Percentiles rank a stretch among this genome's conserved stretches.
Evolutionary conservation across 2,113 vertebrate genomes (phyloP).

Genomic region (Siniperca chuatsi): DNA sequence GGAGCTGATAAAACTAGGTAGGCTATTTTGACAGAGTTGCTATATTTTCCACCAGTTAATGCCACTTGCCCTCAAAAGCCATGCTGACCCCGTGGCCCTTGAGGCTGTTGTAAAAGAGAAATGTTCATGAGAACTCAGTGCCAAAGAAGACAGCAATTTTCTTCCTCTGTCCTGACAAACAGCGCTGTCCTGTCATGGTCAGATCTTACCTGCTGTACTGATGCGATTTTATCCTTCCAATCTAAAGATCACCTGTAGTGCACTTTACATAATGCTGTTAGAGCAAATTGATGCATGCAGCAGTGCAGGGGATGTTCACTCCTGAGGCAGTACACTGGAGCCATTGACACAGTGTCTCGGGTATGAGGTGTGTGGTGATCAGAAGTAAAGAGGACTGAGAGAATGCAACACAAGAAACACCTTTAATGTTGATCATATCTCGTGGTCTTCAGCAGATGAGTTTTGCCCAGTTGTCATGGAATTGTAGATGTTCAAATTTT

Average conservation of each 20-base stretch:
- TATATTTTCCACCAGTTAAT: background rate
- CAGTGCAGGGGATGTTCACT: background rate
- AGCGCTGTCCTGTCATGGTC: constrained; percentile 5
- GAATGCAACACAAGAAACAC: background rate
- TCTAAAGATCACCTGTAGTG: constrained; percentile 45
- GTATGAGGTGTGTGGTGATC: background rate
- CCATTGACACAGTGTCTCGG: background rate
- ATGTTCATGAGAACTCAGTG: background rate
- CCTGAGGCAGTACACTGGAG: background rate
- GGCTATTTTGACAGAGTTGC: background rate
- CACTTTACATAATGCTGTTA: constrained; percentile 58
- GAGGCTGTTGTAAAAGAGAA: background rate
- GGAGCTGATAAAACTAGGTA: background rate
- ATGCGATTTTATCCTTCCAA: constrained; percentile 22
- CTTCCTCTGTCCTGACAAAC: background rate
- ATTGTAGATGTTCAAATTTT: background rate
- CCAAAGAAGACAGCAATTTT: background rate
- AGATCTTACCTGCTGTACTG: constrained; percentile 13
- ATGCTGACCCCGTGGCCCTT: background rate
- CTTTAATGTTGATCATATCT: background rate
- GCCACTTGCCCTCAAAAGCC: background rate
- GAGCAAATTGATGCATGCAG: constrained; percentile 17
- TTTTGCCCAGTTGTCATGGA: background rate
- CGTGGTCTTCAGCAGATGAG: background rate
- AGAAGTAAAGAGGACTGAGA: background rate